Evolutionary conservation across 2,797 vertebrate genomes (phyloP), one percentile per base, ranked within the genome.

Genomic region (Lacerta viridis): DNA sequence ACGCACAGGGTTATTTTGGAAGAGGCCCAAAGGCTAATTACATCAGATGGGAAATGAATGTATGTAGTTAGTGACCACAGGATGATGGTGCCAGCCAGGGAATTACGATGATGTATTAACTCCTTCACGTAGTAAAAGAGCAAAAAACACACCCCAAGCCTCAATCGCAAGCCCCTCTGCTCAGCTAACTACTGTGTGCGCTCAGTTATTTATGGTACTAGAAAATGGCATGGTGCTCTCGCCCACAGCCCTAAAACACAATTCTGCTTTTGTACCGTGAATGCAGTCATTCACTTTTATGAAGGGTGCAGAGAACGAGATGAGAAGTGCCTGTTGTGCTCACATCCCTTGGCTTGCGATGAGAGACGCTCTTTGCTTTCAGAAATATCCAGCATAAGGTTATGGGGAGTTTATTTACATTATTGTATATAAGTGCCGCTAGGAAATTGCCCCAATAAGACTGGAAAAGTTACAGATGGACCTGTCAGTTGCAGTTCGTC

Each of bases 251-350:
- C 90, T 2, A 83, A 93, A 89, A 93, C 90, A 96, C 94, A 95
- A 93, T 94, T 95, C 93, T 0, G 20, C 92, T 95, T 95, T 94
- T 96, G 93, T 95, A 76, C 9, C 0, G 85, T 91, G 92, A 93
- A 84, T 39, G 94, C 92, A 95, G 94, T 95, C 94, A 94, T 95
- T 96, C 93, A 96, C 94, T 96, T 96, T 94, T 91, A 93, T 92
- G 87, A 92, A 94, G 93, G 86, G 92, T 93, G 88, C 0, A 0
- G 90, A 90, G 94, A 94, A 84, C 2, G 33, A 91, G 94, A 95
- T 94, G 93, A 95, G 93, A 94, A 93, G 87, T 92, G 94, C 93
- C 94, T 92, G 91, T 95, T 95, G 93, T 91, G 93, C 77, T 93
- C 91, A 86, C 93, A 95, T 96, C 94, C 93, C 92, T 96, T 96